Base-by-base conservation (phyloP, 2,113 vertebrate genomes). In the Catharus fuscescens region DNA sequence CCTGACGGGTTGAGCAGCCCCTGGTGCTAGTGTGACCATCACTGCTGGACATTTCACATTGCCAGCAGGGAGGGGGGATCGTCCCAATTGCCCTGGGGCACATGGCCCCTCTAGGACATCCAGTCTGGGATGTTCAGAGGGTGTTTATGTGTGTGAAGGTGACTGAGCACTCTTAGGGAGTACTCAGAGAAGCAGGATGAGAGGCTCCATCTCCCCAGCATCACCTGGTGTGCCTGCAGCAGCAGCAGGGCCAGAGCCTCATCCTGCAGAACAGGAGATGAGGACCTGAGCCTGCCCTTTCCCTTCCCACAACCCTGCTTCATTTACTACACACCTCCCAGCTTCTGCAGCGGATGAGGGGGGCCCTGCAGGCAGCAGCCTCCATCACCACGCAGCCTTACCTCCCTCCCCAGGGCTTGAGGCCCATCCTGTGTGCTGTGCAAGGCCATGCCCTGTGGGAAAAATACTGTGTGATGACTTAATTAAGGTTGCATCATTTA, bases 281-380 rank as follows among this genome's bases (percentile, higher is more conserved):
- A 76, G 53, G 0, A 8, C 50, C 64, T 83, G 76, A 90, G 72
- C 14, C 72, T 73, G 77, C 36, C 50, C 77, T 85, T 90, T 80
- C 66, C 62, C 59, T 93, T 88, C 91, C 69, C 79, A 92, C 88
- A 96, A 73, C 76, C 72, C 95, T 95, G 95, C 96, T 97, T 96
- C 93, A 80, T 95, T 97, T 90, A 96, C n/a, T 3, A 1, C 92
- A 96, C 95, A 94, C 95, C 95, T 96, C 88, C 95, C 53, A 50
- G 93, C 74, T 94, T 80, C 93, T 97, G 93, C 93, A 90, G 90
- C 82, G 8, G 93, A 96, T 96, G 90, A 79, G 73, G 34, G 83
- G 92, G 78, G 90, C 84, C 87, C 91, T 73, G 54, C 61, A 42
- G 21, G 89, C 91, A 57, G 88, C 15, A 0, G 50, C 71, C 82